Evolutionary conservation across 2,888 invertebrate genomes (phyloP), one percentile per base, ranked within the genome.

Genomic region (Ischnura elegans): DNA sequence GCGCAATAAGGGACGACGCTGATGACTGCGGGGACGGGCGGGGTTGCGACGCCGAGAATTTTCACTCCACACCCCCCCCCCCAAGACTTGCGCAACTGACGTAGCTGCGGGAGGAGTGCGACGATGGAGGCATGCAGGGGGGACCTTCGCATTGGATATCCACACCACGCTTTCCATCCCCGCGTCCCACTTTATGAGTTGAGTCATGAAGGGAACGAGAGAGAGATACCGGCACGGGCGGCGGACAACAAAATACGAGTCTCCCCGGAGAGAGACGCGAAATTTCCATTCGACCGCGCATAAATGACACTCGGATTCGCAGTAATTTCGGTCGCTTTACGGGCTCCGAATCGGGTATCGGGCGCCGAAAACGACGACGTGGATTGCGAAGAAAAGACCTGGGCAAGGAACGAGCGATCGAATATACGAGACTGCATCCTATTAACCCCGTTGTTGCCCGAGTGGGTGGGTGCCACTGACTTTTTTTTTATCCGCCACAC

Each of bases 151-250:
- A 36, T 0, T 29, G 10, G 10, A 36, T 61, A 4, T 36, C 76
- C 6, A 10, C 61, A 21, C 61, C 61, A 76, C n/a, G 36, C 36
- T 76, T 76, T 36, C 76, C 76, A 36, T 29, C 36, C 25, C 3
- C 36, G 76, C 76, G 76, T 76, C 76, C 76, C 76, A 76, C 76
- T 76, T 76, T 36, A 51, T n/a, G n/a, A 36, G 76, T 76, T 76
- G 76, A 76, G 76, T 76, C 76, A 76, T 76, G 36, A 76, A 76
- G 29, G 36, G 76, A 21, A 36, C 29, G 36, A 29, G 29, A 51
- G 36, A 29, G 29, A 51, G 76, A 76, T 76, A 36, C 36, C 76
- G 76, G 76, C 36, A 3, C 5, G 76, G 36, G 25, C 16, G 76
- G 8, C 8, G 51, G 19, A 19, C 51, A 19, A 51, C 51, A 76